Evolutionary conservation across 2,113 vertebrate species (phyloP), one percentile per base, ranked within the genome.

Genomic region (Phoenicopterus ruber): DNA sequence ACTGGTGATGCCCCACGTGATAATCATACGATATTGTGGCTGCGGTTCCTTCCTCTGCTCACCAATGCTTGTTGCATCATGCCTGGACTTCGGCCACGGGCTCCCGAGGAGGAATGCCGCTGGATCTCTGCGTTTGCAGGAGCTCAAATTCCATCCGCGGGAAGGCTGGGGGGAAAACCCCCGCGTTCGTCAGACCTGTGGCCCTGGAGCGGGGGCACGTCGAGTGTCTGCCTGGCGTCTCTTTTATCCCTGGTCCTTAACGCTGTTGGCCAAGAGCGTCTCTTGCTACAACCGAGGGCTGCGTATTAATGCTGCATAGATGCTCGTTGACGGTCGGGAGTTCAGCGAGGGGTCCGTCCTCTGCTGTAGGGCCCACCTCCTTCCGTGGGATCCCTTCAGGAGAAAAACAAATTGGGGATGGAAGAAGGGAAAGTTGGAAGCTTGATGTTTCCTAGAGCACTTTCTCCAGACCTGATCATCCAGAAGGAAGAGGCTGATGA

Each of bases 101-200:
- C 19, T 74, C 17, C 17, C 0, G 28, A 38, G 49, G 17, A 71
- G 9, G 44, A 82, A 49, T 25, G 73, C 13, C 2, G 29, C 11
- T 9, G 44, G 34, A 16, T 36, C 17, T 10, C 6, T 4, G 6
- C 2, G 1, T 32, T 47, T 79, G 25, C 3, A 0, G 55, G 31
- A 40, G 69, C 21, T 76, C 82, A 29, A 4, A 67, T 36, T 79
- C 65, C 65, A 17, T 1, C 7, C 1, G 3, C 0, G 0, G 63
- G 20, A 84, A 47, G 36, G 34, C 7, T 20, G 61, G 20, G 44
- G 73, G 24, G 44, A 67, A 25, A 49, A 3, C 5, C 70, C 73
- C 63, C 0, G 3, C 3, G 1, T 14, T 24, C 2, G 0, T 71
- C 62, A 46, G 13, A 49, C 2, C 11, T 0, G 0, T 7, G 54